A percentile compares a stretch with the other conserved stretches of the same genome.
Conservation (phyloP, 1,140 invertebrate species). For the Rhysida immarginata region DNA sequence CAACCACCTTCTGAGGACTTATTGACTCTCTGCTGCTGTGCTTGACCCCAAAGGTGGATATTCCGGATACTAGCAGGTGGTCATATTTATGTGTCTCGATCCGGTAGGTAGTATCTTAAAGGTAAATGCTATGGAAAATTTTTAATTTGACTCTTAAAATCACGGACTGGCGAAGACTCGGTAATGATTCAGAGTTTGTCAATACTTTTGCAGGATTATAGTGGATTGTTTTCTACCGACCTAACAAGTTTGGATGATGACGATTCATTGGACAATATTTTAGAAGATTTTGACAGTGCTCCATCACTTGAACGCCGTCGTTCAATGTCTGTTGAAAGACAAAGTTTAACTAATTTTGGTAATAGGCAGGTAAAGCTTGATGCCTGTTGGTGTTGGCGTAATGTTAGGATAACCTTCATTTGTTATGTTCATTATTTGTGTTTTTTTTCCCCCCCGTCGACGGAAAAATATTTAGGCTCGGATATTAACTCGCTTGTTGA, state of each 20-base stretch:
- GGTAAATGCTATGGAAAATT: conserved; percentile 21
- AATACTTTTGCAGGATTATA: conserved; percentile 78
- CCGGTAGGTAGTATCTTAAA: too few relatives aligned
- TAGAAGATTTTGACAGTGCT: conserved; percentile 19
- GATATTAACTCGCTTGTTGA: conserved; percentile 65
- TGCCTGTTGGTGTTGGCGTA: neutral
- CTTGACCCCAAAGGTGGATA: too few relatives aligned
- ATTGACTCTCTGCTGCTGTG: too few relatives aligned
- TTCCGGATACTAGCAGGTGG: too few relatives aligned
- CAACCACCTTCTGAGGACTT: too few relatives aligned
- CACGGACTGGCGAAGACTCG: too few relatives aligned
- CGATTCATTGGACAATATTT: conserved; percentile 59
- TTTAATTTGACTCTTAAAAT: too few relatives aligned
- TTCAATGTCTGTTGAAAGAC: conserved; percentile 36
- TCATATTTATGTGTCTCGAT: too few relatives aligned
- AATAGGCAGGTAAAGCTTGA: conserved; percentile 46
- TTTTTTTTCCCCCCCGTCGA: conserved; percentile 18
- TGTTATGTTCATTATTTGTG: conserved; percentile 12
- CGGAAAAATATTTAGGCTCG: too few relatives aligned
- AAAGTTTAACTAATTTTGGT: conserved; percentile 60
- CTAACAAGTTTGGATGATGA: conserved; percentile 36
- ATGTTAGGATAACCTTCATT: neutral
- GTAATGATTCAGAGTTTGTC: conserved; percentile 9
- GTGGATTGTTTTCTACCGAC: conserved; percentile 60
- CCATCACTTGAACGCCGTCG: conserved; percentile 13